These are phyloP conservation scores for Trachemys scripta DNA, from an alignment of 2,113 vertebrate species.

Conservation along the genomic window DNA sequence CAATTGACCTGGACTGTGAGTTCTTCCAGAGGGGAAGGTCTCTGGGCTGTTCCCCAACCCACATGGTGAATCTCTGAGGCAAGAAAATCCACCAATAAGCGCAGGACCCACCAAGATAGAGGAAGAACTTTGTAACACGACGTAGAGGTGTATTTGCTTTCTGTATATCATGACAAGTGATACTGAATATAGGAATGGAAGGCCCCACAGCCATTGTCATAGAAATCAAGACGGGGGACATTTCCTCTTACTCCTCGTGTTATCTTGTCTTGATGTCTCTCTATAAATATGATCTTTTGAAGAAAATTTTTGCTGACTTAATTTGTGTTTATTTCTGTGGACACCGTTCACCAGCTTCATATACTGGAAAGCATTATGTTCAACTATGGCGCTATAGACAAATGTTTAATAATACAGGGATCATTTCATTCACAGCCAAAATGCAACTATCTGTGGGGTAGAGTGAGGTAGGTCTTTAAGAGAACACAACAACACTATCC, in stretches of 20 bases:
- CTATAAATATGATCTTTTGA: neutral
- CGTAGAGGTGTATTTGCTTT: neutral
- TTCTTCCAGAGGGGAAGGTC: no score
- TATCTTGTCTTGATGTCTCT: neutral
- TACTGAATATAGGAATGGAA: neutral
- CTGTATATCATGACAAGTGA: neutral
- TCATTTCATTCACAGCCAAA: neutral
- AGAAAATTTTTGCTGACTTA: neutral
- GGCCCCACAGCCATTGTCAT: neutral
- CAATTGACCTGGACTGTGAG: no score
- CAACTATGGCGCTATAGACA: neutral
- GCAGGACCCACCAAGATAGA: no score
- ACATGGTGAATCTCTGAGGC: no score
- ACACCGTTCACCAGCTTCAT: neutral
- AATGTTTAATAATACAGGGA: neutral
- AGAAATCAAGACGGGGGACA: neutral
- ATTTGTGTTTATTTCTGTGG: conserved; percentile 8
- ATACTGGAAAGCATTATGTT: neutral
- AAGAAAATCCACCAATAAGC: no score
- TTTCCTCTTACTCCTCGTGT: neutral
- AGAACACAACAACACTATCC: neutral
- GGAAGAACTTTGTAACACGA: no score
- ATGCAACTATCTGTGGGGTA: neutral
- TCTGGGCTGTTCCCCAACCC: no score
- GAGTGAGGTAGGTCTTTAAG: neutral